Evolutionary conservation across 2,113 vertebrate species (phyloP).

Genomic region (Bubo blakistoni): DNA sequence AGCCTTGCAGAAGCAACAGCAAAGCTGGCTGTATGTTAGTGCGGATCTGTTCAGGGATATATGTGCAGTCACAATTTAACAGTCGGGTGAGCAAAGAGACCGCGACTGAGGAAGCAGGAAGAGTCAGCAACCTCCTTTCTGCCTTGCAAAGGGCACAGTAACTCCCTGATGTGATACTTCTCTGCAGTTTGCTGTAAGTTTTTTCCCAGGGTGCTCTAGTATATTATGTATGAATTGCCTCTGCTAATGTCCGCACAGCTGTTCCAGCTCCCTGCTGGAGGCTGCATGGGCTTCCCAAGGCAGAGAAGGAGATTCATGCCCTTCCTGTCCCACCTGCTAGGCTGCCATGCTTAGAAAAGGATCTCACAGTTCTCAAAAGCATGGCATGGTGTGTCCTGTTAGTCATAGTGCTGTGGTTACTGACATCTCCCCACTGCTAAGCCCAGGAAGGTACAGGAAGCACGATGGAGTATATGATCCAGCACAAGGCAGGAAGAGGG

Average conservation of each 20-base stretch:
- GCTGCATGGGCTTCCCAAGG: background rate
- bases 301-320: background rate
- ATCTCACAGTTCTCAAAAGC: background rate
- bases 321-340: background rate
- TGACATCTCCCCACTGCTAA: background rate
- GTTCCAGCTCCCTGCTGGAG: background rate
- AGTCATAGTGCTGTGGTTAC: background rate
- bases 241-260: background rate
- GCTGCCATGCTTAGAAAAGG: background rate
- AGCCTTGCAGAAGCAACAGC: background rate
- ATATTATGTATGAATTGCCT: background rate
- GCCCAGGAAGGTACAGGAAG: background rate
- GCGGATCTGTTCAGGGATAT: background rate
- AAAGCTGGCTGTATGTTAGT: background rate
- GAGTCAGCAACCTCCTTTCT: background rate
- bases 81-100: background rate
- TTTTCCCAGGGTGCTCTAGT: background rate
- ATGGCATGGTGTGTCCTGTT: fast-evolving
- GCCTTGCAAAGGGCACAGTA: background rate
- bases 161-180: background rate
- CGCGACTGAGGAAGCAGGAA: fast-evolving
- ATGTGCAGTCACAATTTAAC: background rate
- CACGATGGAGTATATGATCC: background rate
- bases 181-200: background rate
- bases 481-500: background rate